Conservation (phyloP, 2,113 vertebrate species). For the Strigops habroptila region DNA sequence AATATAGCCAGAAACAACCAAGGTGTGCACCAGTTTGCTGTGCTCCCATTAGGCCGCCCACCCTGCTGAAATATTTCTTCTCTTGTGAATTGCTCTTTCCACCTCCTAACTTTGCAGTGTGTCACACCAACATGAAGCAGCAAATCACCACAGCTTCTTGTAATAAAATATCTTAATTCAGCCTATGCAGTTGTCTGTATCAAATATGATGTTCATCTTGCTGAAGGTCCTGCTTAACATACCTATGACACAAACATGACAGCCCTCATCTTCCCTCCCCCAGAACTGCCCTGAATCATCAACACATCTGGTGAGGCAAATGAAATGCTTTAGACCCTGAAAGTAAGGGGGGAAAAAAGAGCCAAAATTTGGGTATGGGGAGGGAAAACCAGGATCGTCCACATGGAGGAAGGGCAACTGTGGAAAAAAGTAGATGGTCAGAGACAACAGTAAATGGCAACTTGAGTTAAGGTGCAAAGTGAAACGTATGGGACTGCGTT, state of each 20-base stretch:
- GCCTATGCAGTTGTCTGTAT: neutral
- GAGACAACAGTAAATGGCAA: neutral
- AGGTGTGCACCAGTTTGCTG: neutral
- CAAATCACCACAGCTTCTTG: neutral
- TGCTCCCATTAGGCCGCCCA: conserved; percentile 27
- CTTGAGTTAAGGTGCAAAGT: neutral
- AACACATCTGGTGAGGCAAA: neutral
- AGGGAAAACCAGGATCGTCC: neutral
- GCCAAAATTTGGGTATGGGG: neutral
- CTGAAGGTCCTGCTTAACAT: conserved; percentile 11
- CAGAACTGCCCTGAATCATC: conserved; percentile 8
- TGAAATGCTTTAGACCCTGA: neutral
- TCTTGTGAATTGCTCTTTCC: neutral
- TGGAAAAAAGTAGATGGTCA: neutral
- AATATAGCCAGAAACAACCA: neutral
- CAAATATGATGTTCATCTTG: conserved; percentile 4
- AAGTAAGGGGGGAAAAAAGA: neutral
- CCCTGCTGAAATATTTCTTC: neutral
- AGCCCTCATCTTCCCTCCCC: neutral
- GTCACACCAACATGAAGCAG: neutral
- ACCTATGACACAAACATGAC: conserved; percentile 4
- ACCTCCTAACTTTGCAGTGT: neutral
- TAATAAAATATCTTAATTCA: neutral
- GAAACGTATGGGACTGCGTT: rapidly evolving
- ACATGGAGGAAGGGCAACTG: neutral